Evolutionary conservation across 1,140 invertebrate species (phyloP).

Genomic region (Penaeus vannamei): DNA sequence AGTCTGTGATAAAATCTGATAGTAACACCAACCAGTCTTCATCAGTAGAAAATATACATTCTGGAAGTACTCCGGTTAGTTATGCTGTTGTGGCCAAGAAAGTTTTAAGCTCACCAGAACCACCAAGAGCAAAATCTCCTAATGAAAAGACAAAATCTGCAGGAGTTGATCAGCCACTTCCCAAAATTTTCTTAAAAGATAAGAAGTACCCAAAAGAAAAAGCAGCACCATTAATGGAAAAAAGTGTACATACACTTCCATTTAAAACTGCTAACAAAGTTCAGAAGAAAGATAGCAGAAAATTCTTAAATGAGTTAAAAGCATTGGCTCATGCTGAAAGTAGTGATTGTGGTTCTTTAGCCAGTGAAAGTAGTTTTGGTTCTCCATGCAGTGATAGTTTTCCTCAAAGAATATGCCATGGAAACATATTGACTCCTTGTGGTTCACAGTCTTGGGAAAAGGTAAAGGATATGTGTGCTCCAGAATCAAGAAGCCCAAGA

Average conservation of each 20-base stretch:
- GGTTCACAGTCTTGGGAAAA: not conserved
- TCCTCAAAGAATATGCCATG: not conserved
- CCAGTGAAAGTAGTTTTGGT: not conserved
- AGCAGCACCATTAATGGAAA: not conserved
- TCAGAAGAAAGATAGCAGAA: slow-evolving; percentile 34
- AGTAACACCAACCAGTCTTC: too few species aligned
- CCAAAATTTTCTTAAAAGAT: slow-evolving; percentile 41
- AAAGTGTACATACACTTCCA: not conserved
- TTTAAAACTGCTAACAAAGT: slow-evolving; percentile 26
- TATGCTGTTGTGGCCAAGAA: too few species aligned
- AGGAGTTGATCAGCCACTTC: slow-evolving; percentile 22
- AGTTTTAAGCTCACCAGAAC: not conserved
- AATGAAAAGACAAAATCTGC: not conserved
- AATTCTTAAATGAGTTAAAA: slow-evolving; percentile 34
- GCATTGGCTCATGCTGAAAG: not conserved
- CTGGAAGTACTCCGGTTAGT: too few species aligned
- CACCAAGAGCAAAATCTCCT: not conserved
- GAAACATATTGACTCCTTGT: not conserved
- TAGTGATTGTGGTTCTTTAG: not conserved
- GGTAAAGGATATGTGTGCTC: not conserved
- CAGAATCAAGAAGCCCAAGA: not conserved
- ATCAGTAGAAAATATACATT: too few species aligned
- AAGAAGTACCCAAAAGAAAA: slow-evolving; percentile 29
- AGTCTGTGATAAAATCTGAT: too few species aligned
- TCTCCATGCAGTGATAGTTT: not conserved